These are phyloP conservation scores for Peromyscus polionotus DNA, from an alignment of 2,113 vertebrate species.

Conservation along the genomic window DNA sequence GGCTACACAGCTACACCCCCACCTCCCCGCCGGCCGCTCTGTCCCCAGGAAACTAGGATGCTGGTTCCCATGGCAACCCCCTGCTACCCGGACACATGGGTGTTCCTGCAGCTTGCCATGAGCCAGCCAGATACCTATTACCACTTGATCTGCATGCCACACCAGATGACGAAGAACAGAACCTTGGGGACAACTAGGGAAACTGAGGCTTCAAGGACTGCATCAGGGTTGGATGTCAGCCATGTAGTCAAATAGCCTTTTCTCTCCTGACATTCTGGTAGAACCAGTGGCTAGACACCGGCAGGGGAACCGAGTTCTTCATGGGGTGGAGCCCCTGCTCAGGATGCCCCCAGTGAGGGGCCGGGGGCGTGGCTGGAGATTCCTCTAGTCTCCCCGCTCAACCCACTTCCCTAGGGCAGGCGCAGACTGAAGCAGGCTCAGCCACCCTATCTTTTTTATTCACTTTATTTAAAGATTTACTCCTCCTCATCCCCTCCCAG, in stretches of 20 bases:
- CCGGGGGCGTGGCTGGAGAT: not conserved
- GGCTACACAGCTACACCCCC: not conserved
- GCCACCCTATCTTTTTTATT: not conserved
- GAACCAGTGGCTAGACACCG: not conserved
- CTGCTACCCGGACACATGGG: not conserved
- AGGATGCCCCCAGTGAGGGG: not conserved
- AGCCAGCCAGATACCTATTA: constrained; percentile 15
- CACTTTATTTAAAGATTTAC: constrained; percentile 67
- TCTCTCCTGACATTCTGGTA: not conserved
- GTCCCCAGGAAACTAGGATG: constrained; percentile 34
- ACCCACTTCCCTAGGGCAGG: not conserved
- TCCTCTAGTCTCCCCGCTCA: not conserved
- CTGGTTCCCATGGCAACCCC: constrained; percentile 41
- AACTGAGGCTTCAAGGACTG: not conserved
- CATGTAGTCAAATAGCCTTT: not conserved
- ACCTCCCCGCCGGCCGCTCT: not conserved
- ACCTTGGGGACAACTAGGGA: not conserved
- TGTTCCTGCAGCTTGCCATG: constrained; percentile 45
- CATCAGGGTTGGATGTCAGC: not conserved
- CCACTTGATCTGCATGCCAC: not conserved
- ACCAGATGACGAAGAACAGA: not conserved
- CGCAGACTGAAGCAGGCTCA: not conserved
- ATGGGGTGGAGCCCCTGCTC: not conserved
- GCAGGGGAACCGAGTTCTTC: too few relatives aligned
- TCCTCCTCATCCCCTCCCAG: not conserved